These are phyloP conservation scores for Blennius ocellaris DNA, from an alignment of 2,113 vertebrate species.

Conservation along the genomic window DNA sequence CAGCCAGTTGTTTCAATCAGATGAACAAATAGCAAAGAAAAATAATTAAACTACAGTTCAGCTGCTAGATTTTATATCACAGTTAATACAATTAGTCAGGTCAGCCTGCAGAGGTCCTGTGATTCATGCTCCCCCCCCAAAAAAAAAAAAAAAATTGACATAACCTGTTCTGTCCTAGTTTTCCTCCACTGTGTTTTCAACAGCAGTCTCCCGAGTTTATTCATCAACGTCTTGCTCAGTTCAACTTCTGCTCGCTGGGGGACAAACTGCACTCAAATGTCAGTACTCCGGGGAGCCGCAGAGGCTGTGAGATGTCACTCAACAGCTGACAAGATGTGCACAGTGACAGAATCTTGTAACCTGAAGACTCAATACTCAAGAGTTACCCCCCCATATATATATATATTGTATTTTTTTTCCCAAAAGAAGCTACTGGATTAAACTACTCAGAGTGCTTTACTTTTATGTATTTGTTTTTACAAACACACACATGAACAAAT, in stretches of 20 bases:
- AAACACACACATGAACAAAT: background rate
- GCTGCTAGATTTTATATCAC: conserved; percentile 11
- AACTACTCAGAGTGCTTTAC: background rate
- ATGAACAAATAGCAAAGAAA: background rate
- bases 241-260: background rate
- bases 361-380: conserved; percentile 7
- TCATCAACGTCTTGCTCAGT: background rate
- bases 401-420: too few relatives aligned
- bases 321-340: conserved; percentile 22
- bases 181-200: background rate
- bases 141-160: background rate
- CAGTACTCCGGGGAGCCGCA: conserved; percentile 1
- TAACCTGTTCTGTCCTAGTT: background rate
- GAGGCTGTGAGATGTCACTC: conserved; percentile 32
- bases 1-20: conserved; percentile 12
- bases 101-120: background rate
- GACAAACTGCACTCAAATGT: conserved; percentile 14
- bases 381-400: background rate
- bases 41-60: background rate
- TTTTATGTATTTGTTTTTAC: background rate
- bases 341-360: conserved; percentile 32
- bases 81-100: background rate
- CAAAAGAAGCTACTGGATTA: background rate
- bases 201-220: conserved; percentile 5
- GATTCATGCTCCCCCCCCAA: background rate